Percentiles rank a stretch among this genome's conserved stretches.
phyloP scores from a whole-genome alignment of 2,797 vertebrate species.

The Ibycter americanus region DNA sequence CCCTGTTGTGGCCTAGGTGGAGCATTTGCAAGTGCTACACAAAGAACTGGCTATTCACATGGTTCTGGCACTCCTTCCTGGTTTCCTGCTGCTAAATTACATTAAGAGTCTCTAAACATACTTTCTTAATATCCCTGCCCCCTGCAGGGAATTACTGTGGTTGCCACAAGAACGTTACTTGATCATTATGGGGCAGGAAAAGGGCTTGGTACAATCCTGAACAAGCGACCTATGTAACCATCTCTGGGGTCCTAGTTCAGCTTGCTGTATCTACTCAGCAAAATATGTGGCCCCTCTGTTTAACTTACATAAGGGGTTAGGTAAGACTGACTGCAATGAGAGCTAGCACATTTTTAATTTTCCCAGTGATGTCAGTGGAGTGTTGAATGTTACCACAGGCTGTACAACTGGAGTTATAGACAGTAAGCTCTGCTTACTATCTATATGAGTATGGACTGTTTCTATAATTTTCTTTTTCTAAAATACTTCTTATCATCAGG shows the following conservation, averaged over 20 bases:
- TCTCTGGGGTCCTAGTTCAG: constrained; percentile 19
- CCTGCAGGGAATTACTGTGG: constrained; percentile 60
- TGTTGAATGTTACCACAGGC: neutral
- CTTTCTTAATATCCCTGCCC: constrained; percentile 59
- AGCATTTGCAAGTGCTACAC: neutral
- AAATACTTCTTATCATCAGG: neutral
- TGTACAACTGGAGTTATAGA: neutral
- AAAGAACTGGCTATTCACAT: constrained; percentile 57
- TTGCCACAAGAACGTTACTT: constrained; percentile 48
- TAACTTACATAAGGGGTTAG: neutral
- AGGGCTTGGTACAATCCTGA: constrained; percentile 15
- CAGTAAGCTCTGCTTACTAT: neutral
- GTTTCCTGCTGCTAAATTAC: constrained; percentile 68
- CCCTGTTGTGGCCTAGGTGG: constrained; percentile 31
- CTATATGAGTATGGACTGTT: neutral
- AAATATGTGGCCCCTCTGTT: neutral
- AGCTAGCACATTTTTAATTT: neutral
- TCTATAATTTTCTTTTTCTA: neutral
- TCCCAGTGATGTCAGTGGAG: neutral
- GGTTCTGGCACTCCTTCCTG: constrained; percentile 47
- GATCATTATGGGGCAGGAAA: constrained; percentile 33
- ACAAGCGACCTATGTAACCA: neutral
- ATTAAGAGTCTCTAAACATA: constrained; percentile 65
- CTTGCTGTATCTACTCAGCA: neutral
- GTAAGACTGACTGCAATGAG: neutral